Percentiles rank a stretch among this genome's conserved stretches.
Evolutionary conservation across 2,797 vertebrate genomes (phyloP).

Genomic region (Ficedula albicollis): DNA sequence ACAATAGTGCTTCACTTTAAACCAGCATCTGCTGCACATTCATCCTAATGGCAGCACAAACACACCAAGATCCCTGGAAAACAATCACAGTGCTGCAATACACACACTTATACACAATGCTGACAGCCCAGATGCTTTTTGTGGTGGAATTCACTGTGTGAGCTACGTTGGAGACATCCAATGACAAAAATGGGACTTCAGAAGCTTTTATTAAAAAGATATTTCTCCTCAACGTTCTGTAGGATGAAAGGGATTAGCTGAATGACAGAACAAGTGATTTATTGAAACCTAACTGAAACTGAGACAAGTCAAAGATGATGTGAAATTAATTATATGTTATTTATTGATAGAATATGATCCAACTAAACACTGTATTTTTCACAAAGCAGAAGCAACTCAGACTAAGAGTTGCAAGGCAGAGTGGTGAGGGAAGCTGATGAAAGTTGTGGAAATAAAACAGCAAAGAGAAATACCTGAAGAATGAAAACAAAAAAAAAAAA

Average conservation of each 20-base stretch:
- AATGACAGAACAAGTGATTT: not conserved
- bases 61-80: conserved; percentile 32
- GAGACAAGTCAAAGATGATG: not conserved
- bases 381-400: not conserved
- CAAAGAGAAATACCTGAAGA: not conserved
- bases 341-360: not conserved
- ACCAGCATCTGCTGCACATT: conserved; percentile 46
- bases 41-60: conserved; percentile 34
- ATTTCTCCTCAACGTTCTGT: not conserved
- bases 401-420: not conserved
- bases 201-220: conserved; percentile 15
- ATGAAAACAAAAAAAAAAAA: not conserved
- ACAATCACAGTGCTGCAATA: not conserved
- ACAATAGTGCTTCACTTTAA: conserved; percentile 32
- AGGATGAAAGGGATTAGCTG: not conserved
- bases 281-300: not conserved
- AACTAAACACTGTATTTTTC: not conserved
- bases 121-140: conserved; percentile 16
- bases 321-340: not conserved
- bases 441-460: not conserved
- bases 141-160: not conserved
- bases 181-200: not conserved
- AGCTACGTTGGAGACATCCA: not conserved
- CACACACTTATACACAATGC: not conserved
- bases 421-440: not conserved